phyloP scores from a whole-genome alignment of 2,888 invertebrate species.

The Liodrosophila aerea region DNA sequence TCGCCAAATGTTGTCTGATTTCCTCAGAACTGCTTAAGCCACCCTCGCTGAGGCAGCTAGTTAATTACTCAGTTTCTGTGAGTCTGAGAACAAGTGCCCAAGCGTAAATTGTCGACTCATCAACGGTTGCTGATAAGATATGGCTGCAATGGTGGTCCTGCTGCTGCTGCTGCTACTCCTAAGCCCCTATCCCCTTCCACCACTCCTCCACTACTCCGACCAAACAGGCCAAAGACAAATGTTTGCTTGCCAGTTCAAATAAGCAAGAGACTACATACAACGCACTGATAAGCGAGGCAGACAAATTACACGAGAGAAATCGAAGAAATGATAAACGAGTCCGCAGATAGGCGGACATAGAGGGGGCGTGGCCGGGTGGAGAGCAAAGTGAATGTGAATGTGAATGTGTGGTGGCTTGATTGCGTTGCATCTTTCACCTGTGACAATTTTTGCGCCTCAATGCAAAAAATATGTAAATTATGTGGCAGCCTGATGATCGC shows the following conservation, averaged over 20 bases:
- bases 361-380: conserved; percentile 38
- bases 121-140: conserved; percentile 48
- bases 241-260: conserved; percentile 60
- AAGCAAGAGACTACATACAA: conserved; percentile 8
- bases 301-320: conserved; percentile 39
- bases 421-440: conserved; percentile 69
- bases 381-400: neutral
- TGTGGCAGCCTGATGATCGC: conserved; percentile 46
- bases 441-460: conserved; percentile 60
- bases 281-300: conserved; percentile 36
- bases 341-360: conserved; percentile 27
- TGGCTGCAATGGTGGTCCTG: conserved; percentile 53
- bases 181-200: conserved; percentile 5
- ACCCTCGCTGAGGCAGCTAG: conserved; percentile 30
- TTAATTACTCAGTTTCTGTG: conserved; percentile 30
- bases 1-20: no score
- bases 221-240: conserved; percentile 57
- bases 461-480: conserved; percentile 69
- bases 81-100: conserved; percentile 64
- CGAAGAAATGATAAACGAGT: conserved; percentile 43
- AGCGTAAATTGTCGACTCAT: conserved; percentile 54
- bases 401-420: conserved; percentile 34
- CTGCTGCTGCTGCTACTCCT: conserved; percentile 18
- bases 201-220: conserved; percentile 2
- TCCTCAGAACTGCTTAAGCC: neutral